phyloP scores from a whole-genome alignment of 2,113 vertebrate species.

The Oryzias celebensis region DNA sequence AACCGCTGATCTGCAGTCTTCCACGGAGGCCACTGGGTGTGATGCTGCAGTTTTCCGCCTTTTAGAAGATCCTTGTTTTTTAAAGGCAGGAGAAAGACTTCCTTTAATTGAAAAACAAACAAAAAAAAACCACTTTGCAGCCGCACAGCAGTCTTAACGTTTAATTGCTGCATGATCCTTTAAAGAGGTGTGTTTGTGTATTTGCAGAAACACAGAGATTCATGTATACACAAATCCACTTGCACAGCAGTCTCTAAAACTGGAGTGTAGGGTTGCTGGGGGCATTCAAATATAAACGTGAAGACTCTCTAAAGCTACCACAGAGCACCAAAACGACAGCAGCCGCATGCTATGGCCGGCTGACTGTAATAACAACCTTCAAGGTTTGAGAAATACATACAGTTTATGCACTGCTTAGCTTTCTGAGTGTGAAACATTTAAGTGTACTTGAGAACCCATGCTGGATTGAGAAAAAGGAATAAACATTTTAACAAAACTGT shows the following conservation, averaged over 20 bases:
- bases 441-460: no score
- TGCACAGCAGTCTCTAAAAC: slow-evolving; percentile 18
- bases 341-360: slow-evolving; percentile 67
- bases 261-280: slow-evolving; percentile 35
- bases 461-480: neutral
- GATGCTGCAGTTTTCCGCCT: slow-evolving; percentile 31
- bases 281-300: slow-evolving; percentile 33
- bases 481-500: no score
- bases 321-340: slow-evolving; percentile 52
- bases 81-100: slow-evolving; percentile 2
- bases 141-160: slow-evolving; percentile 26
- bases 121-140: slow-evolving; percentile 28
- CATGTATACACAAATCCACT: neutral
- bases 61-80: slow-evolving; percentile 11
- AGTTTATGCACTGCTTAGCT: slow-evolving; percentile 52
- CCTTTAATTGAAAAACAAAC: slow-evolving; percentile 27
- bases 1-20: slow-evolving; percentile 53
- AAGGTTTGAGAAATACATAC: slow-evolving; percentile 43
- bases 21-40: slow-evolving; percentile 20
- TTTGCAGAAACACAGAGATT: slow-evolving; percentile 25
- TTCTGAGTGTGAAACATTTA: slow-evolving; percentile 65
- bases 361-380: slow-evolving; percentile 40
- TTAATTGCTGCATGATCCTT: slow-evolving; percentile 49
- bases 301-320: slow-evolving; percentile 52
- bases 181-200: slow-evolving; percentile 33